Percentiles rank a stretch among this genome's conserved stretches.
Evolutionary conservation across 1,140 invertebrate genomes (phyloP).

Genomic region (Euglossa dilemma): DNA sequence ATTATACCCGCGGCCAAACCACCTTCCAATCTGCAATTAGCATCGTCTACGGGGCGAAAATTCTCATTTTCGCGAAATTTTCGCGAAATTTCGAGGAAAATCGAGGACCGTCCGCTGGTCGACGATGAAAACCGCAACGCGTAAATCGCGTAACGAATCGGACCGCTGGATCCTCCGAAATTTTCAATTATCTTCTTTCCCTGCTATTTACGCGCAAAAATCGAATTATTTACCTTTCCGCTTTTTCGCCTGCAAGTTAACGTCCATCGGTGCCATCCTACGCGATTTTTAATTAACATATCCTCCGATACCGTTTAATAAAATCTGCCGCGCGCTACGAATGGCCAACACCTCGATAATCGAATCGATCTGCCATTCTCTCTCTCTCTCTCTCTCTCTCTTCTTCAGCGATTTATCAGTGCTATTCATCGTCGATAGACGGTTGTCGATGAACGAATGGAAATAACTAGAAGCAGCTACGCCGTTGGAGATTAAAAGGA

Average conservation of each 20-base stretch:
- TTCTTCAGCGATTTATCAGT: no score
- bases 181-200: background rate
- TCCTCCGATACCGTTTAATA: background rate
- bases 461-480: background rate
- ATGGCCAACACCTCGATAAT: background rate
- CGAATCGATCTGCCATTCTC: no score
- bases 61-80: conserved; percentile 9
- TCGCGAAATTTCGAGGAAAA: background rate
- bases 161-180: background rate
- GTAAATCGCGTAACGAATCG: background rate
- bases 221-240: no score
- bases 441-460: background rate
- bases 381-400: background rate
- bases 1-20: background rate
- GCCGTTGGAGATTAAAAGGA: no score
- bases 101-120: background rate
- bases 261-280: background rate
- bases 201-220: background rate
- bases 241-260: no score
- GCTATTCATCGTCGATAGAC: background rate
- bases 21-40: conserved; percentile 10
- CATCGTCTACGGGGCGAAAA: background rate
- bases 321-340: background rate
- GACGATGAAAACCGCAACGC: background rate
- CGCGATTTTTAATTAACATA: background rate